Base-by-base conservation (phyloP, 2,888 invertebrate genomes). In the Aelia acuminata region DNA sequence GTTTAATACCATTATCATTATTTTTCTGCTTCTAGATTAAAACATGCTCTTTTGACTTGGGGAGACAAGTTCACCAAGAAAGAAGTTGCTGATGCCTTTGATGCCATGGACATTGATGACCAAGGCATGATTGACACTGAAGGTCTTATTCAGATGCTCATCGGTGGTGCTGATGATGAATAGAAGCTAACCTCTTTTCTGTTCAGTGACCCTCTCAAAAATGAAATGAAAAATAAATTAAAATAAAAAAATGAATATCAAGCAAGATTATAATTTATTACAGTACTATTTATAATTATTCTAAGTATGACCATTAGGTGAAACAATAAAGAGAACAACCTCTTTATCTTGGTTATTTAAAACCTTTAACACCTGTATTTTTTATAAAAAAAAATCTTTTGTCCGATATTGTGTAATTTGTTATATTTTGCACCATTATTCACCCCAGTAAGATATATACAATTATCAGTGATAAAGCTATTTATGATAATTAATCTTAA, bases 71-170 rank as follows among this genome's bases (percentile, higher is more conserved):
- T 98, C 95, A 94, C 95, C 93, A 94, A 95, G 91, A 95, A 96
- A 92, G 97, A 98, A 93, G 96, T 96, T 92, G 97, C 97, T 93
- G 97, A 98, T 92, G 97, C 97, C 90, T 97, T 95, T 94, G 97
- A 97, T 93, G 96, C 97, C 93, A 97, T 98, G 95, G 91, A 91
- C 80, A 96, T 98, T 92, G 98, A 98, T 93, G 96, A 96, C 93
- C 96, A 96, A 92, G 97, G 97, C 92, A 95, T 95, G 94, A 97
- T 98, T 93, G 97, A 98, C 94, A 97, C 97, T 93, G 94, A 93
- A 91, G 96, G 96, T 93, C 95, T 97, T 91, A 97, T 97, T 94
- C 94, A 95, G 93, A 96, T 97, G 95, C 94, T 98, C 92, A 97
- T 97, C 91, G 97, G 97, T 93, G 95, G 96, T 93, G 96, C 95